These are phyloP conservation scores for Anomalospiza imberbis DNA, from an alignment of 2,797 vertebrate genomes.

Conservation along the genomic window DNA sequence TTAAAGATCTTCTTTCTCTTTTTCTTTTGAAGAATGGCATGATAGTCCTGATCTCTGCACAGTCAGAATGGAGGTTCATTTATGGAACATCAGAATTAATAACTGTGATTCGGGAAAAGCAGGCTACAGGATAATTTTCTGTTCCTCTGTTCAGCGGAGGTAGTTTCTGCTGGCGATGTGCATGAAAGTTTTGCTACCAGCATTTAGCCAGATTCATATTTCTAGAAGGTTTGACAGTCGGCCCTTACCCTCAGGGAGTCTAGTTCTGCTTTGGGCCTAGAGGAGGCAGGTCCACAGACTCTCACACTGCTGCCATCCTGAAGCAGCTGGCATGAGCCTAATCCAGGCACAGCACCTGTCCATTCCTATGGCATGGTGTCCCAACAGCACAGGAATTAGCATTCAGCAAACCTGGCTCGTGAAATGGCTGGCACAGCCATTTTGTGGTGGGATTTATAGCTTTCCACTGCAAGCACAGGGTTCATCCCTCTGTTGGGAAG, in stretches of 20 bases:
- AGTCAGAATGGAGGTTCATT: neutral
- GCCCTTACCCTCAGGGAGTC: neutral
- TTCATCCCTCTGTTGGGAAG: neutral
- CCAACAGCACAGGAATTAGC: rapidly evolving
- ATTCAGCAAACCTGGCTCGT: neutral
- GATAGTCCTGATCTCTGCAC: neutral
- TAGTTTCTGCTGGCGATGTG: neutral
- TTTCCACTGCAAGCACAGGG: neutral
- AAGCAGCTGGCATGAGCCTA: neutral
- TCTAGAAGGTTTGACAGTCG: rapidly evolving
- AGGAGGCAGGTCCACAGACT: neutral
- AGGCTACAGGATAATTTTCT: neutral
- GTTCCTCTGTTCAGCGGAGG: neutral
- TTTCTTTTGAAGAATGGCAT: neutral
- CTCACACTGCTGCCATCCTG: neutral
- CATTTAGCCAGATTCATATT: neutral
- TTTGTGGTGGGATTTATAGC: neutral
- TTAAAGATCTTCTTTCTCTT: neutral
- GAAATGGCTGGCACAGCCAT: constrained; percentile 1
- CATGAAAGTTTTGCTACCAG: neutral
- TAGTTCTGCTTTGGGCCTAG: neutral
- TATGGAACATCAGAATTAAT: neutral
- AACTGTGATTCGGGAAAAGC: neutral
- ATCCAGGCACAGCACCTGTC: rapidly evolving
- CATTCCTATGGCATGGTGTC: rapidly evolving